Evolutionary conservation across 2,888 invertebrate genomes (phyloP), one percentile per base, ranked within the genome.

Genomic region (Eristalinus aeneus): DNA sequence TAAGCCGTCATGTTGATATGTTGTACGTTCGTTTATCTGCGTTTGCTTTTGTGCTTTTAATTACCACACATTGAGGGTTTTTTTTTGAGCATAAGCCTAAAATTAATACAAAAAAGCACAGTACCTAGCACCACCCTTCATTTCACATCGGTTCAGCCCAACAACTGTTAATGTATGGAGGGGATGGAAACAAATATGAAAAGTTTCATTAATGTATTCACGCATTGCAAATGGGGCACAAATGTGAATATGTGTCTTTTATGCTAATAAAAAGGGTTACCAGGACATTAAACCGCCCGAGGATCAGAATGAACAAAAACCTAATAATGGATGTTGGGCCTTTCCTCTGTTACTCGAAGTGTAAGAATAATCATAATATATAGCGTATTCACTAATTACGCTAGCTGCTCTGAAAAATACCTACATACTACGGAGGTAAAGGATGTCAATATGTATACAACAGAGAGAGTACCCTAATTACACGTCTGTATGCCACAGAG

Each of bases 251-350:
- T 85, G 85, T 86, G 77, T 77, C 86, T 82, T 86, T 86, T 86
- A 86, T 86, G 86, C 77, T 86, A 86, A 86, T 86, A 77, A 82
- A 86, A 86, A 82, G 86, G 86, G 86, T 86, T 82, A 86, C 82
- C 86, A 86, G 81, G 77, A 81, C 85, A 81, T 86, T 77, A 86
- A 81, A 77, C 86, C 77, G 86, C 86, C 82, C 82, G 73, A 86
- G 69, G 86, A 86, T 86, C 86, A 74, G 63, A 82, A 69, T 65
- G 77, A 77, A 86, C 86, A 82, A 86, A 84, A 86, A 86, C 74
- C 82, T 86, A 86, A 86, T 86, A 86, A 86, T 86, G 86, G 86
- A 77, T 86, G 81, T 82, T 74, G 73, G 77, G 73, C 74, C 68
- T 60, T 61, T 64, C 77, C 69, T 67, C 68, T 31, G 31, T 22